phyloP scores from a whole-genome alignment of 2,113 vertebrate species.

The Puntigrus tetrazona region DNA sequence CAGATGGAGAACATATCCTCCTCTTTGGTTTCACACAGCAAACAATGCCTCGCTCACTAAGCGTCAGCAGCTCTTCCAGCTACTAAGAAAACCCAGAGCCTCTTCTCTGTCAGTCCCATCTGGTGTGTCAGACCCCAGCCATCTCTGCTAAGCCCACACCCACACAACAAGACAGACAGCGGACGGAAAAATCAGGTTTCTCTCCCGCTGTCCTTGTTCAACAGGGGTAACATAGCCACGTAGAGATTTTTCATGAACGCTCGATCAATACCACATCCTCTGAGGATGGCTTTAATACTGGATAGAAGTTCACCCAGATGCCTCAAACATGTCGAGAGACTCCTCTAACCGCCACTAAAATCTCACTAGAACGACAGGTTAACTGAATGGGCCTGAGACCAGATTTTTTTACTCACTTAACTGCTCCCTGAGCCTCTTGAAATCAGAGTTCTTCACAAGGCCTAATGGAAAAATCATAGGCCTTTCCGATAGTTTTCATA shows the following conservation, averaged over 20 bases:
- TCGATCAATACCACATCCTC: constrained; percentile 28
- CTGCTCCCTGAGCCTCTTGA: not conserved
- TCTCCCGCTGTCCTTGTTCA: constrained; percentile 31
- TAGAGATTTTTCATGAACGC: constrained; percentile 39
- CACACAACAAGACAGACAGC: not conserved
- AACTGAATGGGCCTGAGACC: not conserved
- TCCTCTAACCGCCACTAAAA: not conserved
- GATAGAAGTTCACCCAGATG: not conserved
- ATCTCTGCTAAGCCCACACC: constrained; percentile 24
- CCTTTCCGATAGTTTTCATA: not conserved
- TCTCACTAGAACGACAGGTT: not conserved
- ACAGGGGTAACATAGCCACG: constrained; percentile 30
- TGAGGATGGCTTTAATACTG: constrained; percentile 13
- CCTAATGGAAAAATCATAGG: not conserved
- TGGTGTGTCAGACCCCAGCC: constrained; percentile 37
- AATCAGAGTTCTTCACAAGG: not conserved
- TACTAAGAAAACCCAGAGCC: constrained; percentile 21
- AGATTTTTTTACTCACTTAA: not conserved
- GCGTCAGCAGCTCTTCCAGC: not conserved
- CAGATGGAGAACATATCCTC: constrained; percentile 36
- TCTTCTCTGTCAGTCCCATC: constrained; percentile 31
- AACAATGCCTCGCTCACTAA: constrained; percentile 24
- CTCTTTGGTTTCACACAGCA: constrained; percentile 15
- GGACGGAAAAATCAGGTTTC: not conserved
- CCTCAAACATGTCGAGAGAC: not conserved